Evolutionary conservation across 2,888 invertebrate genomes (phyloP).

Genomic region (Branchellion lobata): DNA sequence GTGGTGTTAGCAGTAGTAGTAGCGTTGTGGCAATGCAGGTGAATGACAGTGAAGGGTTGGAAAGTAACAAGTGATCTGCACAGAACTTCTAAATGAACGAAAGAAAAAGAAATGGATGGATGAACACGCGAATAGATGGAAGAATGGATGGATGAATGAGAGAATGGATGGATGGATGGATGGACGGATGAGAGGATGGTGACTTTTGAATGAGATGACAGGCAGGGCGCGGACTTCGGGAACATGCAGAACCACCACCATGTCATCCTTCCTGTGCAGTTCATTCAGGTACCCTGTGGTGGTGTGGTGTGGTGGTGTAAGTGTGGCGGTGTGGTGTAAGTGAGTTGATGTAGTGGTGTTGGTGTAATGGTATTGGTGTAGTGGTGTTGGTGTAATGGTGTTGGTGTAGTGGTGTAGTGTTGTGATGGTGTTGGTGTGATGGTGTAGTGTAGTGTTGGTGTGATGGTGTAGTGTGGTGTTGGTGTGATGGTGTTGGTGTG

Average conservation of each 20-base stretch:
- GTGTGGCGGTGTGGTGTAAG: neutral
- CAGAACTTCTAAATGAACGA: too few species aligned
- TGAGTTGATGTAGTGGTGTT: neutral
- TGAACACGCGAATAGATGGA: too few species aligned
- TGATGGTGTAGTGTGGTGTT: too few species aligned
- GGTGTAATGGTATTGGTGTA: neutral
- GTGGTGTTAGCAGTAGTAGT: too few species aligned
- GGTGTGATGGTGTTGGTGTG: too few species aligned
- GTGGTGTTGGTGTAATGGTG: neutral
- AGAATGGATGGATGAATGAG: too few species aligned
- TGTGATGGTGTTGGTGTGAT: neutral
- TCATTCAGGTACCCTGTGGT: conserved; percentile 49
- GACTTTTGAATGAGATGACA: conserved; percentile 50
- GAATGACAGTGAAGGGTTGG: neutral
- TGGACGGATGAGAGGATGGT: neutral
- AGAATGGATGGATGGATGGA: too few species aligned
- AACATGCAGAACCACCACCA: conserved; percentile 49
- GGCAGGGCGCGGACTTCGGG: conserved; percentile 50
- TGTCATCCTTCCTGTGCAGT: conserved; percentile 45
- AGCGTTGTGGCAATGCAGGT: neutral
- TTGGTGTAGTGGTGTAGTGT: neutral
- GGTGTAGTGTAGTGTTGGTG: too few species aligned
- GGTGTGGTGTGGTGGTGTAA: neutral
- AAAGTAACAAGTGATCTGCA: neutral
- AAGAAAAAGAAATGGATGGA: too few species aligned